Evolutionary conservation across 1,140 invertebrate genomes (phyloP), one percentile per base, ranked within the genome.

Genomic region (Drosophila mayri): DNA sequence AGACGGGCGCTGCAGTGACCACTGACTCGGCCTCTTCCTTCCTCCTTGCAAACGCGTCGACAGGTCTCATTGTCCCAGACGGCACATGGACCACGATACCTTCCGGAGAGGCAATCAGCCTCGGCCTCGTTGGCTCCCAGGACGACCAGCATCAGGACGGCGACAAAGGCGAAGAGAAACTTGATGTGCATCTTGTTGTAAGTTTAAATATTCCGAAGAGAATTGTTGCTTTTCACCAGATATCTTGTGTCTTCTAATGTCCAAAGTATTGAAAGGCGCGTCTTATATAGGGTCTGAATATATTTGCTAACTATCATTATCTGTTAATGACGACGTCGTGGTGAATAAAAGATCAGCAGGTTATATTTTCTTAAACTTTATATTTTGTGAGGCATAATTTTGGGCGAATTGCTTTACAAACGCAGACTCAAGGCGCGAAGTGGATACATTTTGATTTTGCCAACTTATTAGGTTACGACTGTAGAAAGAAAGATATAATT

Each of bases 11-110:
- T 63, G 50, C 60, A 63, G 1, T 63, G 60, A 0, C 60, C 60
- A 30, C 35, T 40, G 22, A 30, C 10, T 4, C 47, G 47, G 28
- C 60, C 10, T 16, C 32, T n/a, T 20, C 60, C 22, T 40, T 63
- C 60, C 25, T 63, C 60, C 50, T 38, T 40, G 60, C 60, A 63
- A 20, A 63, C 4, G 1, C 60, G 35, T 0, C 60, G 32, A 25
- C 60, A 63, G 18, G 35, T 20, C 35, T 63, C 60, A n/a, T 30
- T 30, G 12, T 63, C 60, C 60, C 60, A 63, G 25, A 58, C 60
- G 18, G 50, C 50, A 5, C 60, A 63, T 0, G 60, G 60, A 30
- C 60, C 60, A 7, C n/a, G 11, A 12, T 40, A 63, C 16, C 14
- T 38, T 5, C 60, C 25, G 10, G 60, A 63, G 8, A 63, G 60